Evolutionary conservation across 2,113 vertebrate genomes (phyloP).

Genomic region (Platysteira castanea): DNA sequence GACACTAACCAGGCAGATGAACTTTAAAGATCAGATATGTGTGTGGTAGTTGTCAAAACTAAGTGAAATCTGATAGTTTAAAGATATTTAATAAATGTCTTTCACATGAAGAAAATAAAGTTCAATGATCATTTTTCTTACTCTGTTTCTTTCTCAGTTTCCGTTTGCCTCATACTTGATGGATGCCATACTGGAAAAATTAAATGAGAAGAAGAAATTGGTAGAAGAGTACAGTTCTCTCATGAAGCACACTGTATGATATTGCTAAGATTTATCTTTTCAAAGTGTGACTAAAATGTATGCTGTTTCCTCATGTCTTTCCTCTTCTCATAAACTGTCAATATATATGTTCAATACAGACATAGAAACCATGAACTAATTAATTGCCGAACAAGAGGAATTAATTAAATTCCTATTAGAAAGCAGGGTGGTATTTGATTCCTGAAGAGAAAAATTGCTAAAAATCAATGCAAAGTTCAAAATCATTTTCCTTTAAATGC

Average conservation of each 20-base stretch:
- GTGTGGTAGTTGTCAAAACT: constrained; percentile 40
- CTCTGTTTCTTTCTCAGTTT: constrained; percentile 80
- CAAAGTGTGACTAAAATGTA: neutral
- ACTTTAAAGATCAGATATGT: constrained; percentile 61
- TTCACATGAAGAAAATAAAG: constrained; percentile 48
- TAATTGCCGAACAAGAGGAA: constrained; percentile 62
- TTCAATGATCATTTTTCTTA: constrained; percentile 65
- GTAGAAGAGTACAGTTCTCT: constrained; percentile 84
- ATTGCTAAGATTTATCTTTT: neutral
- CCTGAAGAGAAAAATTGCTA: constrained; percentile 53
- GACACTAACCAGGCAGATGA: constrained; percentile 58
- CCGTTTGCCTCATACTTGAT: constrained; percentile 86
- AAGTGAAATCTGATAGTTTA: constrained; percentile 65
- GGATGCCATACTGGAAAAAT: constrained; percentile 86
- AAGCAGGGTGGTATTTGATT: constrained; percentile 47
- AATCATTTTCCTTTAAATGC: constrained; percentile 49
- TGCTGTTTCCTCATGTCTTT: neutral
- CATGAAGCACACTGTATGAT: constrained; percentile 72
- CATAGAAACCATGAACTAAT: constrained; percentile 46
- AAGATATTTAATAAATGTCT: constrained; percentile 51
- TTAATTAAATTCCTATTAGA: constrained; percentile 51
- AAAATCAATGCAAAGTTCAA: constrained; percentile 50
- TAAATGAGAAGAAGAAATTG: constrained; percentile 89
- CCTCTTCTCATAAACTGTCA: neutral
- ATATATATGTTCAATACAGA: constrained; percentile 47